Conservation (phyloP, 2,888 invertebrate genomes). For the Hipparchia semele region DNA sequence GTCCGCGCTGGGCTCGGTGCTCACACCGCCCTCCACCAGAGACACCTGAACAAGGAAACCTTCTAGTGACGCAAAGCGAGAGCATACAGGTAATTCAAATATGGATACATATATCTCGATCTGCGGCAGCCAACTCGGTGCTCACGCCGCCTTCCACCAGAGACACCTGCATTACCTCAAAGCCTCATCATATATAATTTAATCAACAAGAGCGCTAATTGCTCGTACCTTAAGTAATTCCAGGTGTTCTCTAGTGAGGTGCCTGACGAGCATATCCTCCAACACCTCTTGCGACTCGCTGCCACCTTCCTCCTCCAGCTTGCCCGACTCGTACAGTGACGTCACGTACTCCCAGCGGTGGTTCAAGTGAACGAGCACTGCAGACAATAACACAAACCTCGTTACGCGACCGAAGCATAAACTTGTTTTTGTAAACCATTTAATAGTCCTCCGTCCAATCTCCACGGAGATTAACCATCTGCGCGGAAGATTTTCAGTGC, state of each 20-base stretch:
- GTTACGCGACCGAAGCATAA: no score
- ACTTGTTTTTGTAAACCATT: no score
- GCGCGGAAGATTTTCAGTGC: no score
- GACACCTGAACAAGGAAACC: slow-evolving; percentile 77
- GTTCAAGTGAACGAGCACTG: slow-evolving; percentile 87
- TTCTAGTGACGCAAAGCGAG: background rate
- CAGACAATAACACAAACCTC: slow-evolving; percentile 21
- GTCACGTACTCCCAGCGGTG: slow-evolving; percentile 91
- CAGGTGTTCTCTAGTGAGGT: slow-evolving; percentile 93
- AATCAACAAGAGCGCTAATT: background rate
- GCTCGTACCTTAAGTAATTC: slow-evolving; percentile 88
- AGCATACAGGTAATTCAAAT: background rate
- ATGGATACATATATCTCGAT: background rate
- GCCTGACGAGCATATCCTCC: slow-evolving; percentile 93
- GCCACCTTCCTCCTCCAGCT: slow-evolving; percentile 88
- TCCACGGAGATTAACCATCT: no score
- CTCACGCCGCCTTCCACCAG: slow-evolving; percentile 87
- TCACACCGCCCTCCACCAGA: slow-evolving; percentile 86
- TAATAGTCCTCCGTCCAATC: no score
- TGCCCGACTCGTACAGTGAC: slow-evolving; percentile 89
- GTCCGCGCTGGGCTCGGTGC: slow-evolving; percentile 81
- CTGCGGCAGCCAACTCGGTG: slow-evolving; percentile 43
- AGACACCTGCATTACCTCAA: slow-evolving; percentile 81
- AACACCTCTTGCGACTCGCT: slow-evolving; percentile 92
- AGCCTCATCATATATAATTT: background rate